These are phyloP conservation scores for Poeciliopsis prolifica DNA, from an alignment of 2,113 vertebrate genomes.

Conservation along the genomic window DNA sequence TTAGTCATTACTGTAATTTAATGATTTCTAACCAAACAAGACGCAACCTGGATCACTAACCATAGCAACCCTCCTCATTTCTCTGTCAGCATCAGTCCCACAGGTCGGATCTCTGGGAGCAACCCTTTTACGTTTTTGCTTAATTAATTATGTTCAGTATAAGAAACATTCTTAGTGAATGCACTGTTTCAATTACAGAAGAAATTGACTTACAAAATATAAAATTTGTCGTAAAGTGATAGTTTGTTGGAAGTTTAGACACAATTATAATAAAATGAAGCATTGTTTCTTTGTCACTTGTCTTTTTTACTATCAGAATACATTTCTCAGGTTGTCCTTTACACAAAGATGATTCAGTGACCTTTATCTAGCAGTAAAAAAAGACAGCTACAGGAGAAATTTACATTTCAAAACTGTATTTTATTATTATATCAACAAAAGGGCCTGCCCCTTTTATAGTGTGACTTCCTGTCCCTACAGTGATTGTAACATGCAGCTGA, in stretches of 20 bases:
- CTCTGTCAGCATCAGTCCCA: conserved; percentile 49
- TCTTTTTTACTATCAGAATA: background rate
- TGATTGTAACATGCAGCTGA: conserved; percentile 37
- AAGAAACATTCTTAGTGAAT: conserved; percentile 67
- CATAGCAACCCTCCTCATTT: conserved; percentile 42
- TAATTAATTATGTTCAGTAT: conserved; percentile 81
- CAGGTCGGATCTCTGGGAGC: conserved; percentile 71
- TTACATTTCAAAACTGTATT: conserved; percentile 31
- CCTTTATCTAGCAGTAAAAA: conserved; percentile 13
- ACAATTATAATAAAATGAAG: background rate
- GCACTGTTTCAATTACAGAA: conserved; percentile 74
- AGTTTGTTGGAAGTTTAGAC: conserved; percentile 38
- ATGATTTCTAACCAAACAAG: conserved; percentile 83
- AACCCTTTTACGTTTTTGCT: conserved; percentile 73
- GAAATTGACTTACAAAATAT: conserved; percentile 71
- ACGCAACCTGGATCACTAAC: conserved; percentile 73
- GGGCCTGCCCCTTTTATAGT: background rate
- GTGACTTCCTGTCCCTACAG: conserved; percentile 26
- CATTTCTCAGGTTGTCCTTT: background rate
- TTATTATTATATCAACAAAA: conserved; percentile 35
- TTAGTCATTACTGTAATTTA: conserved; percentile 86
- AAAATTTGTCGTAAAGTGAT: conserved; percentile 44
- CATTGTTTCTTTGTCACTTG: background rate
- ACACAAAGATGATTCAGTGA: background rate
- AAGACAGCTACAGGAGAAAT: conserved; percentile 21